Evolutionary conservation across 1,140 invertebrate genomes (phyloP).

Genomic region (Bombus terrestris): DNA sequence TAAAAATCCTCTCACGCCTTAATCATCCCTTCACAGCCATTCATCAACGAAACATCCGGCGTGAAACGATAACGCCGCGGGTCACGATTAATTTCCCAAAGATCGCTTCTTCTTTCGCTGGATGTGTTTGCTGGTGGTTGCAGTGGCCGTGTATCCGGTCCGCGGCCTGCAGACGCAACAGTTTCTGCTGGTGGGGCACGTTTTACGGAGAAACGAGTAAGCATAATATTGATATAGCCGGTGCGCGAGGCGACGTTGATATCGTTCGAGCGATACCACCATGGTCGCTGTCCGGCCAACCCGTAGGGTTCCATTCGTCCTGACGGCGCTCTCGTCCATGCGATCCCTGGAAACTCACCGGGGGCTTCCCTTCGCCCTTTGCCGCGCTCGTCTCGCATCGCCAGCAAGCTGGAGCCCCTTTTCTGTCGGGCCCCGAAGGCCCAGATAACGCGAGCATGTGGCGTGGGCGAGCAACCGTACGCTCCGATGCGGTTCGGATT

Average conservation of each 20-base stretch:
- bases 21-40: not conserved
- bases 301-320: conserved; percentile 45
- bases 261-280: conserved; percentile 61
- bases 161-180: conserved; percentile 70
- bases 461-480: conserved; percentile 76
- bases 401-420: conserved; percentile 35
- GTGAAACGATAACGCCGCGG: not conserved
- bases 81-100: conserved; percentile 35
- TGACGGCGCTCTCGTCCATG: conserved; percentile 32
- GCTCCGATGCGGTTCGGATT: conserved; percentile 71
- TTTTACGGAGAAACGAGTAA: conserved; percentile 75
- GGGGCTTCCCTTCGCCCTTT: conserved; percentile 32
- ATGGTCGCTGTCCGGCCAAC: conserved; percentile 33
- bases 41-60: not conserved
- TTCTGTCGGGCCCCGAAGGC: conserved; percentile 38
- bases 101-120: not conserved
- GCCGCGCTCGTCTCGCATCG: conserved; percentile 17
- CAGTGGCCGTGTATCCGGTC: conserved; percentile 20
- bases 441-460: conserved; percentile 71
- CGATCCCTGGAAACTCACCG: conserved; percentile 62
- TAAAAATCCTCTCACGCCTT: not conserved
- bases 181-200: conserved; percentile 63
- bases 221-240: conserved; percentile 74
- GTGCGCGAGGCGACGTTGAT: conserved; percentile 59
- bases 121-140: not conserved